Percentiles rank a stretch among this genome's conserved stretches.
phyloP scores from a whole-genome alignment of 2,888 invertebrate genomes.

The Rhimphoctona megacephalus region DNA sequence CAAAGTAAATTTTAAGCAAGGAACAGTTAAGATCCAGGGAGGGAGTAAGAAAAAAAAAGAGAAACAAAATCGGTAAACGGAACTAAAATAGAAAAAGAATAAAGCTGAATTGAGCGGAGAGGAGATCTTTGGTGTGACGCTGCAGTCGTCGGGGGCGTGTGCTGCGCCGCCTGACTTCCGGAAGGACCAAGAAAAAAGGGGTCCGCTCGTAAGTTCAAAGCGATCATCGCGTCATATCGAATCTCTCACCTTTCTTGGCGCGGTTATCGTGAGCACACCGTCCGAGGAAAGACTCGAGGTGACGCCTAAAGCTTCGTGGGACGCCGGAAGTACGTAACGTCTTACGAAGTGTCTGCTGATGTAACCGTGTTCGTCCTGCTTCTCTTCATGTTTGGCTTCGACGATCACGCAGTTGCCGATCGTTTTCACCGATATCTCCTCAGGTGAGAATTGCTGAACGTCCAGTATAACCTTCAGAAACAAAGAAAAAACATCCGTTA shows the following conservation, averaged over 20 bases:
- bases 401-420: constrained; percentile 84
- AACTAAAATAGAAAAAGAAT: constrained; percentile 31
- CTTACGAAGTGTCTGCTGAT: constrained; percentile 85
- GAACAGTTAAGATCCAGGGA: background rate
- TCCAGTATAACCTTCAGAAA: constrained; percentile 81
- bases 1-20: constrained; percentile 46
- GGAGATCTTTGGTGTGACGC: constrained; percentile 37
- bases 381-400: constrained; percentile 86
- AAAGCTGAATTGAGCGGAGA: no score
- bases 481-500: background rate
- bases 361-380: constrained; percentile 85
- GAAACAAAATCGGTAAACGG: constrained; percentile 34
- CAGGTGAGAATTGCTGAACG: constrained; percentile 85
- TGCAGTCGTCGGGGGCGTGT: constrained; percentile 30
- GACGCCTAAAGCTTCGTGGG: constrained; percentile 84
- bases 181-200: background rate
- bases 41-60: constrained; percentile 12
- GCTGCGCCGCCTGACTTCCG: constrained; percentile 1
- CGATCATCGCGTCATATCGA: background rate
- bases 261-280: constrained; percentile 85
- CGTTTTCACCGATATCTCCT: constrained; percentile 85
- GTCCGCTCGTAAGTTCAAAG: background rate
- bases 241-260: constrained; percentile 82
- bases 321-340: constrained; percentile 85
- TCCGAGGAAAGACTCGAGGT: constrained; percentile 85